Evolutionary conservation across 2,113 vertebrate genomes (phyloP).

Genomic region (Embiotoca jacksoni): DNA sequence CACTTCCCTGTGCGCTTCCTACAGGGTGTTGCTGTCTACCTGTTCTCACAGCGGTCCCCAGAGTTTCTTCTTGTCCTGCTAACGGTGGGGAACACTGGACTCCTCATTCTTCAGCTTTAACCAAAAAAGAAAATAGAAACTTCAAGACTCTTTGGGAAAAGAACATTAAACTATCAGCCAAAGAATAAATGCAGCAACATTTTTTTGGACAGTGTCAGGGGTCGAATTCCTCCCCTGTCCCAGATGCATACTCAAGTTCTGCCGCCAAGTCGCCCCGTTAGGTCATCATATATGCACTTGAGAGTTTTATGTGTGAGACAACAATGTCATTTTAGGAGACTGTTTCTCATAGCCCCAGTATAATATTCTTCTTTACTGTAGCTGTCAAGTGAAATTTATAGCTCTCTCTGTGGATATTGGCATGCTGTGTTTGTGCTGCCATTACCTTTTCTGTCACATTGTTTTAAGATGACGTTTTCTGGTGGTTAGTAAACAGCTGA

Average conservation of each 20-base stretch:
- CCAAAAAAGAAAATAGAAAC: slow-evolving; percentile 62
- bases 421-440: background rate
- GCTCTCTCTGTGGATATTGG: slow-evolving; percentile 9
- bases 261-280: slow-evolving; percentile 58
- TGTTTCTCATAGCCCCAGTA: slow-evolving; percentile 57
- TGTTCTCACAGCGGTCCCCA: slow-evolving; percentile 33
- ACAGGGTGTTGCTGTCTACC: slow-evolving; percentile 17
- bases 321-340: slow-evolving; percentile 59
- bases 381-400: slow-evolving; percentile 22
- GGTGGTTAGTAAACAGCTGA: slow-evolving; percentile 15
- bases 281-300: slow-evolving; percentile 61
- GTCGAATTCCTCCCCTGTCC: slow-evolving; percentile 78
- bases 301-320: slow-evolving; percentile 73
- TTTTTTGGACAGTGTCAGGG: slow-evolving; percentile 74
- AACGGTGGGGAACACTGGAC: slow-evolving; percentile 51
- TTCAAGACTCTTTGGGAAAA: slow-evolving; percentile 72
- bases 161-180: slow-evolving; percentile 78
- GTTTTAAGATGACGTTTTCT: slow-evolving; percentile 21
- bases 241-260: slow-evolving; percentile 73
- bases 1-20: slow-evolving; percentile 24
- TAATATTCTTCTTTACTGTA: slow-evolving; percentile 13
- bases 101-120: slow-evolving; percentile 46
- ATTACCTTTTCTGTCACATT: slow-evolving; percentile 12
- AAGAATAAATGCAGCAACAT: slow-evolving; percentile 77
- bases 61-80: slow-evolving; percentile 43